A percentile compares a stretch with the other conserved stretches of the same genome.
These are phyloP conservation scores for Malurus splendens DNA, from an alignment of 2,797 vertebrate species.

Conservation along the genomic window DNA sequence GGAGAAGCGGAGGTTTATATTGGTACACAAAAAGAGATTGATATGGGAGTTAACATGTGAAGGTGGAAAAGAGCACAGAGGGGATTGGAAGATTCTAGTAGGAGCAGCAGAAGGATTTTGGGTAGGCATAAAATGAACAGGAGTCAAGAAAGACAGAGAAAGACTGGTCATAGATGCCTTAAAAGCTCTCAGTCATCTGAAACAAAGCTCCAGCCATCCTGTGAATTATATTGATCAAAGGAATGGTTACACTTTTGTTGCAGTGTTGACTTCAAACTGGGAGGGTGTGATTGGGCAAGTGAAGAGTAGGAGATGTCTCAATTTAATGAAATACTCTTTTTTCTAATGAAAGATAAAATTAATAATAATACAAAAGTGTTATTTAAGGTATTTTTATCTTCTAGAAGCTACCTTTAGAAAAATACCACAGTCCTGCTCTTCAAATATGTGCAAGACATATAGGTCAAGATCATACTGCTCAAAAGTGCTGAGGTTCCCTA, in stretches of 20 bases:
- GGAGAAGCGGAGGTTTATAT: not conserved
- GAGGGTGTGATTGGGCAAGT: not conserved
- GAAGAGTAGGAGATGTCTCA: not conserved
- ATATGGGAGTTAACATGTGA: not conserved
- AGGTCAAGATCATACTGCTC: not conserved
- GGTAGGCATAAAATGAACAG: not conserved
- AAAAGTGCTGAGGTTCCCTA: not conserved
- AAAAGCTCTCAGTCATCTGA: not conserved
- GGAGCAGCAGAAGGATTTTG: not conserved
- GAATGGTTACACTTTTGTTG: not conserved
- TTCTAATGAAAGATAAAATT: not conserved
- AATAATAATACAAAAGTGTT: not conserved
- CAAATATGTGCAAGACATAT: not conserved
- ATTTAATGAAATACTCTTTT: not conserved
- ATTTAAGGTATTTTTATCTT: not conserved
- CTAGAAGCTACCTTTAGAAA: not conserved
- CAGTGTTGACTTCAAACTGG: not conserved
- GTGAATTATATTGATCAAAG: not conserved
- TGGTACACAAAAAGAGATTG: not conserved
- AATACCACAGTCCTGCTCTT: not conserved
- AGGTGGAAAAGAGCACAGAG: not conserved
- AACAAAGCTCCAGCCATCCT: not conserved
- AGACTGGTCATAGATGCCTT: not conserved
- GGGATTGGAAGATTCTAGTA: not conserved
- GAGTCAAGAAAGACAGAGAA: not conserved